These are phyloP conservation scores for Chloroceryle inda DNA, from an alignment of 2,797 vertebrate genomes.

Conservation along the genomic window DNA sequence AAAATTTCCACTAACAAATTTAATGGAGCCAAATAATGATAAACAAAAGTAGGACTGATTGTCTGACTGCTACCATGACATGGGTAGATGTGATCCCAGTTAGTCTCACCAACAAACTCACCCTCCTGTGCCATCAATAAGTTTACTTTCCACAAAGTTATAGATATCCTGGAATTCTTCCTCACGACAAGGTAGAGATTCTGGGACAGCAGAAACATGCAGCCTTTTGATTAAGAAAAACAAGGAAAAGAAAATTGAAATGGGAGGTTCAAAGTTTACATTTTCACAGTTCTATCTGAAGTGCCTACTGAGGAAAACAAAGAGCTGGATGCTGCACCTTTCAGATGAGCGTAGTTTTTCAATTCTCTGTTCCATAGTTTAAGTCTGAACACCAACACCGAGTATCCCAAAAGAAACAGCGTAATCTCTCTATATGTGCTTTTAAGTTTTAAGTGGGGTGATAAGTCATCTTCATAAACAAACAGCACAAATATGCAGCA, in stretches of 20 bases:
- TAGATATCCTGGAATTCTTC: constrained; percentile 97
- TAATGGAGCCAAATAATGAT: background rate
- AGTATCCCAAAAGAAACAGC: background rate
- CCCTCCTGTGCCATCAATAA: constrained; percentile 93
- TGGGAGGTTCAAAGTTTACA: background rate
- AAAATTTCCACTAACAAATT: background rate
- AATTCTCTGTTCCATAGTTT: background rate
- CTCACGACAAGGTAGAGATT: constrained; percentile 94
- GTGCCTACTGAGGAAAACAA: background rate
- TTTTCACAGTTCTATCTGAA: background rate
- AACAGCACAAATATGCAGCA: background rate
- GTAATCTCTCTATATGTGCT: background rate
- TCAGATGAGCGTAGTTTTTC: background rate
- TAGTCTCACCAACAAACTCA: constrained; percentile 75
- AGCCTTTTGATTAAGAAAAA: constrained; percentile 79
- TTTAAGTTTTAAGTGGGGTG: background rate
- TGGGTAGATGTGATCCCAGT: background rate
- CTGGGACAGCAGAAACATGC: constrained; percentile 92
- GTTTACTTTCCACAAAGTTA: constrained; percentile 96
- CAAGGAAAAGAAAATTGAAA: background rate
- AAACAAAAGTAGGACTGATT: background rate
- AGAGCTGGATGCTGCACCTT: background rate
- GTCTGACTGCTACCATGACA: background rate
- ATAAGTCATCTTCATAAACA: background rate
- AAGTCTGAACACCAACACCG: background rate